Evolutionary conservation across 2,113 vertebrate genomes (phyloP).

Genomic region (Paraplagusia blochii): DNA sequence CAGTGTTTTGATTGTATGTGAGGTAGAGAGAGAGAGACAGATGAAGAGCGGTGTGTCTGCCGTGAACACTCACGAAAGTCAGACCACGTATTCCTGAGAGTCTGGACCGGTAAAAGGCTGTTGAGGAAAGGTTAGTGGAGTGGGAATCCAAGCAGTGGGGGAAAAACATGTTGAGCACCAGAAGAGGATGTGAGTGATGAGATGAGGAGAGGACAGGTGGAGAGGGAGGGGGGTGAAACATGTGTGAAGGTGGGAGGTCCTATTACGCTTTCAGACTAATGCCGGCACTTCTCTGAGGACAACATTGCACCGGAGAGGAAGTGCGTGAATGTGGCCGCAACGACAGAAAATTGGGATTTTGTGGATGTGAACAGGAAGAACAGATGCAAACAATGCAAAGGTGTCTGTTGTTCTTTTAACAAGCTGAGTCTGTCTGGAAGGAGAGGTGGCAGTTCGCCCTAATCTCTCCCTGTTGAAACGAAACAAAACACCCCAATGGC

Average conservation of each 20-base stretch:
- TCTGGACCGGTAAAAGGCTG: constrained; percentile 42
- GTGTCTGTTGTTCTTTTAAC: constrained; percentile 27
- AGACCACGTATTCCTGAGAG: constrained; percentile 47
- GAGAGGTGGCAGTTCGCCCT: constrained; percentile 31
- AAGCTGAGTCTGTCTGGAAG: constrained; percentile 30
- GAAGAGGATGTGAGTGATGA: constrained; percentile 17
- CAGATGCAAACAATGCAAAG: constrained; percentile 30
- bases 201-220: background rate
- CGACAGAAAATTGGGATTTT: constrained; percentile 56
- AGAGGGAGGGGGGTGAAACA: constrained; percentile 13
- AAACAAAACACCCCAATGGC: constrained; percentile 24
- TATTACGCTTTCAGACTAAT: constrained; percentile 15
- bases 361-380: constrained; percentile 28
- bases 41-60: constrained; percentile 29
- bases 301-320: constrained; percentile 3
- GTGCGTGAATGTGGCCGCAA: constrained; percentile 33
- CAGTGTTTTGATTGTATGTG: background rate
- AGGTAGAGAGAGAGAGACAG: background rate
- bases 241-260: background rate
- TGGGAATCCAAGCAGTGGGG: constrained; percentile 14
- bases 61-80: constrained; percentile 46
- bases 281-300: constrained; percentile 4
- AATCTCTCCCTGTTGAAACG: constrained; percentile 44
- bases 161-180: constrained; percentile 5
- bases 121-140: constrained; percentile 6